Percentiles rank a stretch among this genome's conserved stretches.
These are phyloP conservation scores for Ophion ellenae DNA, from an alignment of 2,888 invertebrate species.

Conservation along the genomic window DNA sequence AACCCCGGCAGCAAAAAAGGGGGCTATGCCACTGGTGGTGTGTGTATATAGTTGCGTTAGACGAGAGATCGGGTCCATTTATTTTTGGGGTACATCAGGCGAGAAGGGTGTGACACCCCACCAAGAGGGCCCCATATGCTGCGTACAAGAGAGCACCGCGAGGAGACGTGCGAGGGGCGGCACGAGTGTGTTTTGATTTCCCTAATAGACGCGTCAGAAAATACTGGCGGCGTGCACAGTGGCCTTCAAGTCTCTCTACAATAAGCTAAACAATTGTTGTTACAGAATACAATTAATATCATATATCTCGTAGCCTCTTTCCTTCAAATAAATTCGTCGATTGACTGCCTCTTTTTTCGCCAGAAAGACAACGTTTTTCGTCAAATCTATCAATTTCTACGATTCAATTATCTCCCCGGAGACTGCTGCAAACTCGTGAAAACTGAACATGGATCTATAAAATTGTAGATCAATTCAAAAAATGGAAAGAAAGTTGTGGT, in stretches of 20 bases:
- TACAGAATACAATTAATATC: conserved; percentile 29
- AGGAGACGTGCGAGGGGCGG: conserved; percentile 56
- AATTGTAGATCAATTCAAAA: not conserved
- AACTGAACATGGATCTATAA: not conserved
- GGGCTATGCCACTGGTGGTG: conserved; percentile 51
- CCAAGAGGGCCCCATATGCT: conserved; percentile 81
- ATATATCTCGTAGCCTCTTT: not conserved
- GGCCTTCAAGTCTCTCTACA: conserved; percentile 46
- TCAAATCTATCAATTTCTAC: not conserved
- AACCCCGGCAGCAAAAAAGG: conserved; percentile 61
- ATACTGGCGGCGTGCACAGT: conserved; percentile 67
- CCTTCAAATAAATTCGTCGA: not conserved
- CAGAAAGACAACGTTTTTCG: not conserved
- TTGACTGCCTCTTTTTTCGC: not conserved
- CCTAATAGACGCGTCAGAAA: conserved; percentile 80
- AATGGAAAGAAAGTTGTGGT: not conserved
- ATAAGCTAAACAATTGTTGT: conserved; percentile 64
- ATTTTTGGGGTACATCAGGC: conserved; percentile 77
- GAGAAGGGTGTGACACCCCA: conserved; percentile 69
- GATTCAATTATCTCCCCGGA: not conserved
- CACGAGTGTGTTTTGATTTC: conserved; percentile 82
- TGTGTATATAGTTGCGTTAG: conserved; percentile 55
- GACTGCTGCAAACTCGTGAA: too few relatives aligned
- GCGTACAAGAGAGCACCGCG: conserved; percentile 71
- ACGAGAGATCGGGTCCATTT: conserved; percentile 79